Conservation (phyloP, 1,140 invertebrate genomes). For the Kradibia gibbosae region DNA sequence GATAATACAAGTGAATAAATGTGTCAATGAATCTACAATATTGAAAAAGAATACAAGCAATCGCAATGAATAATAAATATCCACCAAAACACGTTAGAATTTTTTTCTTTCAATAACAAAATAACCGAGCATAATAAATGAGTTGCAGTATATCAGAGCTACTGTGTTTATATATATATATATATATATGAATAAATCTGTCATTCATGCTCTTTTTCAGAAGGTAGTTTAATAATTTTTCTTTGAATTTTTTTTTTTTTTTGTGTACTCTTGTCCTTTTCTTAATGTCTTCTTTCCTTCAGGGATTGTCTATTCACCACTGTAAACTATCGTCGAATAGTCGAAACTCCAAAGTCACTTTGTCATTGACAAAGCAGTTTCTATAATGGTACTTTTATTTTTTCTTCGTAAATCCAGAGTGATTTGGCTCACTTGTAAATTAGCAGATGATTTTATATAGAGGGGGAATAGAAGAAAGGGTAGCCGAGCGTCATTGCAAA, state of each 20-base stretch:
- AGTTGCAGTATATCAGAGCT: constrained; percentile 14
- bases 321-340: neutral
- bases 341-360: neutral
- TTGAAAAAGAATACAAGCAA: constrained; percentile 41
- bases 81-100: constrained; percentile 32
- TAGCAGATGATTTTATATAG: neutral
- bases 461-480: neutral
- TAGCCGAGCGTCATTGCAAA: neutral
- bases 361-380: neutral
- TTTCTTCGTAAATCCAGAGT: neutral
- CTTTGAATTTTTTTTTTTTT: constrained; percentile 9
- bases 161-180: constrained; percentile 42
- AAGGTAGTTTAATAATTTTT: constrained; percentile 20
- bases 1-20: constrained; percentile 14
- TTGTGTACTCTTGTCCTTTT: no score
- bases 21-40: constrained; percentile 38
- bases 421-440: neutral
- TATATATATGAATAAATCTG: constrained; percentile 52
- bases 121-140: constrained; percentile 17
- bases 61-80: constrained; percentile 39
- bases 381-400: neutral
- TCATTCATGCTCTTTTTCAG: constrained; percentile 34
- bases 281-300: no score
- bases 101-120: constrained; percentile 40
- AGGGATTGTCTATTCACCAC: no score